Conservation (phyloP, 2,888 invertebrate species). For the Baccha elongata region DNA sequence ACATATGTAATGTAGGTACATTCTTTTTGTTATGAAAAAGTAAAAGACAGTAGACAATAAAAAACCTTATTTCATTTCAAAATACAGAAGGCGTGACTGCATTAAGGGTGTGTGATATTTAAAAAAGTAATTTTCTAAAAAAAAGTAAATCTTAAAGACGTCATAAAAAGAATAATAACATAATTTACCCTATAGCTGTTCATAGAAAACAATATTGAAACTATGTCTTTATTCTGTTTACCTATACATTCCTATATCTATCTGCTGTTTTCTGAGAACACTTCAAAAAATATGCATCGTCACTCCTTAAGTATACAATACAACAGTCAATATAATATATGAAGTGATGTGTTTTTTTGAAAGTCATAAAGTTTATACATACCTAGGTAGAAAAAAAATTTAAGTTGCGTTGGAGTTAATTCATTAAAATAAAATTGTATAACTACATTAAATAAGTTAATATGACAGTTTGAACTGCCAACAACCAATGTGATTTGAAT, state of each 20-base stretch:
- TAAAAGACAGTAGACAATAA: neutral
- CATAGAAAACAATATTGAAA: neutral
- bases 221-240: too few relatives aligned
- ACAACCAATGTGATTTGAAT: slow-evolving; percentile 32
- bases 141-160: neutral
- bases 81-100: neutral
- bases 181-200: neutral
- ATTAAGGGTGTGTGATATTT: too few relatives aligned
- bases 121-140: neutral
- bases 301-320: neutral
- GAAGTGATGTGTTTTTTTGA: neutral
- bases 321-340: neutral
- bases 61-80: neutral
- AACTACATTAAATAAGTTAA: slow-evolving; percentile 21
- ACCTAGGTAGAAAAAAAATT: too few relatives aligned
- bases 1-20: too few relatives aligned
- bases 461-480: slow-evolving; percentile 52
- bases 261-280: slow-evolving; percentile 3
- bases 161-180: neutral
- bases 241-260: too few relatives aligned
- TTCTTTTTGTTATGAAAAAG: too few relatives aligned
- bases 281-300: slow-evolving; percentile 14
- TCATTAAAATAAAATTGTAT: slow-evolving; percentile 24
- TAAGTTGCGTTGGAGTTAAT: slow-evolving; percentile 8
- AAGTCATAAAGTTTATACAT: neutral